Evolutionary conservation across 1,140 invertebrate species (phyloP).

Genomic region (Oedothorax gibbosus): DNA sequence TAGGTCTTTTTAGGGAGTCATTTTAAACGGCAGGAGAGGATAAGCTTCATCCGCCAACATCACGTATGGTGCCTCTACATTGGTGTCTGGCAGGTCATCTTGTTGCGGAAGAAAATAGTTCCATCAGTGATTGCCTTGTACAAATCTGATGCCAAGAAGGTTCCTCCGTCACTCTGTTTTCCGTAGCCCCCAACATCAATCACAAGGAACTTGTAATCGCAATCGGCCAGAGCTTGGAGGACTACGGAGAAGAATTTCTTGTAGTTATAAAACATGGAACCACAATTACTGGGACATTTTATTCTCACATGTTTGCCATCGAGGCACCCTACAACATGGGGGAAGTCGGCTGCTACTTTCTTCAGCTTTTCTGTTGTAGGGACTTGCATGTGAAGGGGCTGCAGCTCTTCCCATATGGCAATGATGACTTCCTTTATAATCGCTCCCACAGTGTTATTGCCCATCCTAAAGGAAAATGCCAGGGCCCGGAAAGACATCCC

Average conservation of each 20-base stretch:
- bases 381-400: too few species aligned
- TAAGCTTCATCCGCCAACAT: conserved; percentile 72
- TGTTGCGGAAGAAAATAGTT: background rate
- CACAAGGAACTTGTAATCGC: conserved; percentile 69
- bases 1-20: conserved; percentile 68
- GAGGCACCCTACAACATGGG: conserved; percentile 69
- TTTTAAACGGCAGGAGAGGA: conserved; percentile 67
- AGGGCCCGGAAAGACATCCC: too few species aligned
- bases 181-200: conserved; percentile 70
- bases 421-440: too few species aligned
- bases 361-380: too few species aligned
- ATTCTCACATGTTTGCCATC: conserved; percentile 72
- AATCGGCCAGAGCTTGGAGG: conserved; percentile 71
- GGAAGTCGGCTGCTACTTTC: conserved; percentile 63
- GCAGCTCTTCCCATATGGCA: too few species aligned
- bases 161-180: conserved; percentile 66
- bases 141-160: conserved; percentile 63
- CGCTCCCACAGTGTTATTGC: too few species aligned
- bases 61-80: conserved; percentile 66
- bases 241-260: conserved; percentile 71
- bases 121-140: background rate
- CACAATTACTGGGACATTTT: conserved; percentile 69
- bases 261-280: conserved; percentile 71
- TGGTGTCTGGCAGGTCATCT: conserved; percentile 50
- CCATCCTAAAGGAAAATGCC: too few species aligned